Evolutionary conservation across 2,888 invertebrate species (phyloP), one percentile per base, ranked within the genome.

Genomic region (Drosophila austrosaltans): DNA sequence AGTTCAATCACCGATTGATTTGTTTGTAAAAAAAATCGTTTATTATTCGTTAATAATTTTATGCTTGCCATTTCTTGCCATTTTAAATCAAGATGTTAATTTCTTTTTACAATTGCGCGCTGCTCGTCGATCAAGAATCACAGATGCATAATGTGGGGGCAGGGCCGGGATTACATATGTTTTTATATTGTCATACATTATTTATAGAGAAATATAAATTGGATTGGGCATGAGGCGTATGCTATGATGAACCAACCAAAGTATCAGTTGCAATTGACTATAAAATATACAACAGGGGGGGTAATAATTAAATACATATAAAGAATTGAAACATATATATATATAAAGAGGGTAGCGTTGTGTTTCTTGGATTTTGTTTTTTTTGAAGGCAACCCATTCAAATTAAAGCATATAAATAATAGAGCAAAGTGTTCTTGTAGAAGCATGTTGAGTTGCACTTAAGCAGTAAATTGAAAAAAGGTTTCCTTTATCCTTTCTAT

Each of bases 181-280:
- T 22, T 48, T 3, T 48, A 48, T 48, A 48, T 48, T 48, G 48
- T 72, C 66, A 25, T 36, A 53, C 58, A 71, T 58, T 63, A 53
- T 58, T 58, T 39, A 54, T 54, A 60, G 12, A 57, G 28, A 54
- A 42, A 58, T 61, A 69, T 68, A 72, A 54, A 68, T 67, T 69
- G 69, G 63, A 28, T 32, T 66, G 67, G 53, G 40, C 61, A 39
- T 39, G 7, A 40, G 53, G 8, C 1, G 59, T 57, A 62, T 67
- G 81, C 84, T 82, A 83, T 25, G 81, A 61, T 32, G 81, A 64
- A 63, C 84, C 84, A 54, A 74, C 66, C 78, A 74, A 73, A 68
- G 81, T 80, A 86, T 86, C 82, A 77, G 83, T 88, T 53, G 74
- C 73, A 75, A 59, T 48, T 59, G 78, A 78, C 83, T 83, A 83